Conservation (phyloP, 2,797 vertebrate genomes). For the Helostoma temminkii region DNA sequence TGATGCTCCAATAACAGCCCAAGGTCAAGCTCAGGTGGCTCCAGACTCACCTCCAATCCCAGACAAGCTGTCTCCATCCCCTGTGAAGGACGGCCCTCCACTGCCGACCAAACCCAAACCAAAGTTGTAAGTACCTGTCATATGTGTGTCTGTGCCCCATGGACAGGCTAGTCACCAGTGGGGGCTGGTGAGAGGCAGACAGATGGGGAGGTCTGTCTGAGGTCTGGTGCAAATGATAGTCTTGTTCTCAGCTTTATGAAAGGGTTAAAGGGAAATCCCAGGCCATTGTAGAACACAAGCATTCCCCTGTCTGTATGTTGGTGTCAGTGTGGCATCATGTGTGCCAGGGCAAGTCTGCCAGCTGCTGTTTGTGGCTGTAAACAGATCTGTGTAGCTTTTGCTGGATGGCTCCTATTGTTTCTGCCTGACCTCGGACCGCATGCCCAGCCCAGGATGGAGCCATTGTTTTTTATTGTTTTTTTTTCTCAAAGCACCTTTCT, state of each 20-base stretch:
- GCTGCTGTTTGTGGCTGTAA: slow-evolving; percentile 65
- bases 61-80: slow-evolving; percentile 76
- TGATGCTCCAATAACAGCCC: slow-evolving; percentile 11
- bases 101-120: slow-evolving; percentile 96
- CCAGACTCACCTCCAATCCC: slow-evolving; percentile 63
- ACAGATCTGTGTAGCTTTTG: slow-evolving; percentile 71
- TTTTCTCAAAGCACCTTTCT: slow-evolving; percentile 41
- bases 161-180: slow-evolving; percentile 17
- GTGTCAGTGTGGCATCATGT: slow-evolving; percentile 66
- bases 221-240: slow-evolving; percentile 48
- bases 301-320: slow-evolving; percentile 66
- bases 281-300: slow-evolving; percentile 64
- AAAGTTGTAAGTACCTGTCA: slow-evolving; percentile 92
- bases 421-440: slow-evolving; percentile 57
- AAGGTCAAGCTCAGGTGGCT: slow-evolving; percentile 30
- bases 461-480: slow-evolving; percentile 33
- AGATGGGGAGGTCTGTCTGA: slow-evolving; percentile 27
- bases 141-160: slow-evolving; percentile 34
- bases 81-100: slow-evolving; percentile 89
- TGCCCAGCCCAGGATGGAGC: slow-evolving; percentile 46
- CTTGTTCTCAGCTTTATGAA: slow-evolving; percentile 47
- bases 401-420: slow-evolving; percentile 71
- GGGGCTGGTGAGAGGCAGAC: slow-evolving; percentile 2
- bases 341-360: slow-evolving; percentile 54
- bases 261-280: slow-evolving; percentile 65